phyloP scores from a whole-genome alignment of 2,888 invertebrate genomes.

The Epistrophe grossulariae region DNA sequence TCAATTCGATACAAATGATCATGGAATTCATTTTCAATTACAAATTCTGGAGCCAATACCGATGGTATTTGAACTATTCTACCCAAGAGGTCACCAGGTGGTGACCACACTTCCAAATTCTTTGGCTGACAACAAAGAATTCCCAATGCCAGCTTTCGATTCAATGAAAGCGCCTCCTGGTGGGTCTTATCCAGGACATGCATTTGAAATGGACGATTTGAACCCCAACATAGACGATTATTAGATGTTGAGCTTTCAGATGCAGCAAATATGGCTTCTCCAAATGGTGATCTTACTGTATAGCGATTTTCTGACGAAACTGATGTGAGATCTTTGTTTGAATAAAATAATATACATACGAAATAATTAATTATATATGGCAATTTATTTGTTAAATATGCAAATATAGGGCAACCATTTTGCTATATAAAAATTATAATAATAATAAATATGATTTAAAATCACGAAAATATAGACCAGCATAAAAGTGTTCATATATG shows the following conservation, averaged over 20 bases:
- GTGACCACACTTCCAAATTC: slow-evolving; percentile 89
- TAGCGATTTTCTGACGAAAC: slow-evolving; percentile 90
- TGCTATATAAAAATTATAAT: too few relatives aligned
- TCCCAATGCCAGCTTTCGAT: slow-evolving; percentile 88
- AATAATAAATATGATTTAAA: too few relatives aligned
- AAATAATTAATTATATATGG: too few relatives aligned
- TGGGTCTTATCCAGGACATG: slow-evolving; percentile 92
- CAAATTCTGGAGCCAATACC: slow-evolving; percentile 88
- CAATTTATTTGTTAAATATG: too few relatives aligned
- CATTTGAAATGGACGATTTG: slow-evolving; percentile 89
- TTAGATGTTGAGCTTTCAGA: slow-evolving; percentile 87
- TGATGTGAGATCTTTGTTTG: slow-evolving; percentile 77
- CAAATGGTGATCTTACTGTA: slow-evolving; percentile 88
- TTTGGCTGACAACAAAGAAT: slow-evolving; percentile 88
- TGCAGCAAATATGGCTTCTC: slow-evolving; percentile 91
- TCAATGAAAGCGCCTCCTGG: slow-evolving; percentile 91
- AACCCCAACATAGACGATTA: slow-evolving; percentile 89
- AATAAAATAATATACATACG: too few relatives aligned
- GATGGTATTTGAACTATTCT: slow-evolving; percentile 89
- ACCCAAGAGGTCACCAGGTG: slow-evolving; percentile 89
- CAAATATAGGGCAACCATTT: too few relatives aligned
- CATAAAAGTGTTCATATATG: too few relatives aligned
- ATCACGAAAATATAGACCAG: too few relatives aligned
- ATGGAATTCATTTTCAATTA: slow-evolving; percentile 87
- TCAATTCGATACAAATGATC: slow-evolving; percentile 88